Conservation (phyloP, 2,888 invertebrate genomes). For the Ochropacha duplaris region DNA sequence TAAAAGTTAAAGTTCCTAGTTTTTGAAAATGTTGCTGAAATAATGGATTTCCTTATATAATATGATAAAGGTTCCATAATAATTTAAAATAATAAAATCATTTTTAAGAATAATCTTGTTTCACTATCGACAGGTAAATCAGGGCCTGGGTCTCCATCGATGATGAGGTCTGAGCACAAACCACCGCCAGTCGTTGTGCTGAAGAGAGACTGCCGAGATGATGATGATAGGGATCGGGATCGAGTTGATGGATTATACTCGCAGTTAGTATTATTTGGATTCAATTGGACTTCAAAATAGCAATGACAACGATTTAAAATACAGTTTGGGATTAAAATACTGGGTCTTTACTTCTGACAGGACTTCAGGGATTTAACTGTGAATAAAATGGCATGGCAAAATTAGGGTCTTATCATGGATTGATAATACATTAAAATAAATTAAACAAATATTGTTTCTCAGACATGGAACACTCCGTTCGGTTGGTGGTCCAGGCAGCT, state of each 20-base stretch:
- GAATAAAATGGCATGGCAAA: background rate
- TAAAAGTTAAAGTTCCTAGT: background rate
- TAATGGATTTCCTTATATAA: too few relatives aligned
- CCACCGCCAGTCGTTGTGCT: conserved; percentile 96
- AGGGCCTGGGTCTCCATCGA: conserved; percentile 80
- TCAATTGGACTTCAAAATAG: background rate
- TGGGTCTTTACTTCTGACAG: too few relatives aligned
- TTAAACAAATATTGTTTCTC: conserved; percentile 13
- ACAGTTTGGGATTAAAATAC: too few relatives aligned
- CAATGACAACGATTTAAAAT: too few relatives aligned
- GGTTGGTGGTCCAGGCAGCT: conserved; percentile 72
- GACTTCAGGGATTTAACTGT: too few relatives aligned
- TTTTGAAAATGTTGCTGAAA: too few relatives aligned
- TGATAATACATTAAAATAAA: too few relatives aligned
- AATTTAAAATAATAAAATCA: background rate
- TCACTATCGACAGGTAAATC: conserved; percentile 66
- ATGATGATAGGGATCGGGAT: conserved; percentile 86
- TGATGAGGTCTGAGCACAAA: conserved; percentile 89
- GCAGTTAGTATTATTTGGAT: conserved; percentile 52
- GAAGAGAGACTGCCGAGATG: conserved; percentile 93
- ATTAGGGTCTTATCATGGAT: too few relatives aligned
- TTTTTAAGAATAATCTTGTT: background rate
- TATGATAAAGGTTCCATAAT: too few relatives aligned
- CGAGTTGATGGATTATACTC: conserved; percentile 75
- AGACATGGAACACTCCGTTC: conserved; percentile 77